These are phyloP conservation scores for Notarius quadriscutis DNA, from an alignment of 2,113 vertebrate genomes.

Conservation along the genomic window DNA sequence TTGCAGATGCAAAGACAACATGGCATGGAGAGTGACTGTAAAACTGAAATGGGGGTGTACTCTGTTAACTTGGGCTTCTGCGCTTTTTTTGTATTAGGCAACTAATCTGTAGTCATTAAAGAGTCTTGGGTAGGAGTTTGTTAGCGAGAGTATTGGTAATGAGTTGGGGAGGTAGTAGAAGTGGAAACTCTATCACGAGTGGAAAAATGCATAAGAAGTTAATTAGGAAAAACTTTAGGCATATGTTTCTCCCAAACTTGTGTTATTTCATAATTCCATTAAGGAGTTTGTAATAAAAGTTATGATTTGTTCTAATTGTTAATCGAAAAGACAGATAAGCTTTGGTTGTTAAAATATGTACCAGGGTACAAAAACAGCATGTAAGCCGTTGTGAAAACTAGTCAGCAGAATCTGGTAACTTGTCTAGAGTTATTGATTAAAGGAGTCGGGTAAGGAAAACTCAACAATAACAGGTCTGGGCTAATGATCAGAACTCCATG, in stretches of 20 bases:
- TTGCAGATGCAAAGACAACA: not conserved
- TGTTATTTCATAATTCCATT: not conserved
- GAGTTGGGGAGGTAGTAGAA: not conserved
- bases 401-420: not conserved
- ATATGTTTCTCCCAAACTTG: not conserved
- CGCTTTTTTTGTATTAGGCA: not conserved
- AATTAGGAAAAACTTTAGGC: not conserved
- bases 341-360: not conserved
- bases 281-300: not conserved
- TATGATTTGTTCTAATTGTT: not conserved
- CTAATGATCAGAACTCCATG: not conserved
- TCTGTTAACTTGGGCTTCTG: not conserved
- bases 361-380: not conserved
- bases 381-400: not conserved
- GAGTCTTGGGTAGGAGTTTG: not conserved
- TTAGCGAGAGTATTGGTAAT: not conserved
- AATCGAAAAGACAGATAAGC: not conserved
- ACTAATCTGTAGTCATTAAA: not conserved
- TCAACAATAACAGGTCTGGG: not conserved
- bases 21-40: not conserved
- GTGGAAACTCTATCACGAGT: not conserved
- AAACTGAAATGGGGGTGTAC: not conserved
- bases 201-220: not conserved
- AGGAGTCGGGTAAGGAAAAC: not conserved
- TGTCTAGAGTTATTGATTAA: not conserved